Evolutionary conservation across 1,140 invertebrate genomes (phyloP).

Genomic region (Aporrectodea caliginosa): DNA sequence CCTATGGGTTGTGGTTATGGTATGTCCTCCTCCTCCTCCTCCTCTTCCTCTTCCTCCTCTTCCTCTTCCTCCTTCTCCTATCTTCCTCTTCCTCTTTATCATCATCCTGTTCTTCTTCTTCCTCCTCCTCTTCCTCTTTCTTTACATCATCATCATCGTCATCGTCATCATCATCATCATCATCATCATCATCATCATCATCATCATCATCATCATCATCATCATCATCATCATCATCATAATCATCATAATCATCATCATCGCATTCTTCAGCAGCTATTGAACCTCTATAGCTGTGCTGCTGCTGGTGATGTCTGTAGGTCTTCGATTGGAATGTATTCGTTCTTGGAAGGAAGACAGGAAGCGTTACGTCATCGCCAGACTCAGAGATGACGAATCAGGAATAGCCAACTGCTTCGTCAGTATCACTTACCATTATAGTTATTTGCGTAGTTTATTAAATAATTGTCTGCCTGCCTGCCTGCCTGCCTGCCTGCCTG

Average conservation of each 20-base stretch:
- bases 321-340: conserved; percentile 27
- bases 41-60: no score
- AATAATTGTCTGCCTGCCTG: no score
- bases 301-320: no score
- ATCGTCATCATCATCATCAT: conserved; percentile 1
- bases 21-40: no score
- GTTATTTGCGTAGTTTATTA: background rate
- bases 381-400: background rate
- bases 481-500: no score
- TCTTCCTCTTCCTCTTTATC: no score
- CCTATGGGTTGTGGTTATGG: no score
- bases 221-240: conserved; percentile 3
- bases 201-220: conserved; percentile 2
- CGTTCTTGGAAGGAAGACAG: conserved; percentile 25
- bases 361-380: conserved; percentile 18
- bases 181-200: conserved; percentile 2
- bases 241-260: background rate
- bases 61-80: no score
- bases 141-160: background rate
- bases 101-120: no score
- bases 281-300: no score
- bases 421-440: background rate
- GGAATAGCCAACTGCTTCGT: conserved; percentile 26
- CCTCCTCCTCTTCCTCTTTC: no score
- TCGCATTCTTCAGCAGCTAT: background rate